Percentiles rank a stretch among this genome's conserved stretches.
phyloP scores from a whole-genome alignment of 1,140 invertebrate species.

The Lanistes nyassanus region DNA sequence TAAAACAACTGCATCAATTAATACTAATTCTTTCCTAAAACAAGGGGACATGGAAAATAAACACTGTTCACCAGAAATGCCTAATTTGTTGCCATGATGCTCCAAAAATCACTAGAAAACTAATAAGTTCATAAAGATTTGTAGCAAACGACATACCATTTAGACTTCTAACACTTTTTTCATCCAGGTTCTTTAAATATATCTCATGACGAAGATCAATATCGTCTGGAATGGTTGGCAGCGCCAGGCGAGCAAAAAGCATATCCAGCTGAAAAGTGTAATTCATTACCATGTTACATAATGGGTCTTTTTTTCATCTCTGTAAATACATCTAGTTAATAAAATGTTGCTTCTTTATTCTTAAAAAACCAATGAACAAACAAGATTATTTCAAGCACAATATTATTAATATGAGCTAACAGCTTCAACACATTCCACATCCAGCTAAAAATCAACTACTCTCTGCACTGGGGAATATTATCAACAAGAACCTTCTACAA shows the following conservation, averaged over 20 bases:
- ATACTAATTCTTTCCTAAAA: no score
- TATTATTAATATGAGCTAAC: neutral
- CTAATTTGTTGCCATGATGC: neutral
- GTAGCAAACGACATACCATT: conserved; percentile 74
- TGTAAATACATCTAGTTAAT: neutral
- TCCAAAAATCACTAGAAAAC: neutral
- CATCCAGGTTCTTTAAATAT: conserved; percentile 94
- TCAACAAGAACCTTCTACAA: no score
- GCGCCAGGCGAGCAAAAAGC: conserved; percentile 91
- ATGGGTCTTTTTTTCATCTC: neutral
- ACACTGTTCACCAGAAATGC: no score
- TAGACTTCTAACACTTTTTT: conserved; percentile 94
- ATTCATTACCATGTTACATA: neutral
- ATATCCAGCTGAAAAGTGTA: conserved; percentile 82
- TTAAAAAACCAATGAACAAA: no score
- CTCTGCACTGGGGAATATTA: no score
- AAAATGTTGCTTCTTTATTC: no score
- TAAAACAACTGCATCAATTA: no score
- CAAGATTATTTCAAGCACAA: no score
- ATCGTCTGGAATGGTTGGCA: conserved; percentile 89
- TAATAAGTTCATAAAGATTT: neutral
- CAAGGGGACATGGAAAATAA: no score
- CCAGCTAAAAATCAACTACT: no score
- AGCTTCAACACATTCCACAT: no score
- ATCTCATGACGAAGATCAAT: conserved; percentile 90